Evolutionary conservation across 2,888 invertebrate species (phyloP), one percentile per base, ranked within the genome.

Genomic region (Conomelus anceps): DNA sequence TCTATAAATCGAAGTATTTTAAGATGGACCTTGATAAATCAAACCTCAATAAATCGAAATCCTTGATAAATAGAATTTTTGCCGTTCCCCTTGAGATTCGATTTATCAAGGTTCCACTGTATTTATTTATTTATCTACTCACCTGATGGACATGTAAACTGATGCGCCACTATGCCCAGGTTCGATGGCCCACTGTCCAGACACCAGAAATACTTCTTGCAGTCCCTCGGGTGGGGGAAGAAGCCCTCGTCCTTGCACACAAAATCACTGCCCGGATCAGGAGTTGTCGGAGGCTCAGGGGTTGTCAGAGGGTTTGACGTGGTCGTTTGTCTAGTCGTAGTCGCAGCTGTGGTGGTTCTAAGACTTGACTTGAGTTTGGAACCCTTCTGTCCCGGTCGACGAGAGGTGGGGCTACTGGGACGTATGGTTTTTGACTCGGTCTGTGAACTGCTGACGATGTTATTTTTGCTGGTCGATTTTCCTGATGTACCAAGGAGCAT

Each of bases 181-280:
- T 98, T 97, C 0, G 98, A 97, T 0, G 98, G 96, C 3, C 97
- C 97, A 92, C 96, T 97, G 93, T 98, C 98, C 91, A 98, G 94
- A 92, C 98, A 98, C 98, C 98, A 98, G 94, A 97, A 98, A 93
- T 98, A 98, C 93, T 98, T 98, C 93, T 98, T 98, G 93, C 98
- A 98, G 93, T 98, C 98, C 84, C 97, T 95, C 0, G 98, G 98
- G 94, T 98, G 98, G 22, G 96, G 96, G 94, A 96, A 98, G 94
- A 98, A 98, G 1, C 98, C 98, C 94, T 98, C 98, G 91, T 98
- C 98, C 92, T 96, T 96, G 93, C 98, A 98, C 93, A 97, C 97
- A 93, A 98, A 98, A 92, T 97, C 98, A 92, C 96, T 95, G 91
- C 97, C 98, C 7, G 97, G 96, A 93, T 98, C 98, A 0, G 98